Evolutionary conservation across 2,113 vertebrate species (phyloP).

Genomic region (Clupea harengus): DNA sequence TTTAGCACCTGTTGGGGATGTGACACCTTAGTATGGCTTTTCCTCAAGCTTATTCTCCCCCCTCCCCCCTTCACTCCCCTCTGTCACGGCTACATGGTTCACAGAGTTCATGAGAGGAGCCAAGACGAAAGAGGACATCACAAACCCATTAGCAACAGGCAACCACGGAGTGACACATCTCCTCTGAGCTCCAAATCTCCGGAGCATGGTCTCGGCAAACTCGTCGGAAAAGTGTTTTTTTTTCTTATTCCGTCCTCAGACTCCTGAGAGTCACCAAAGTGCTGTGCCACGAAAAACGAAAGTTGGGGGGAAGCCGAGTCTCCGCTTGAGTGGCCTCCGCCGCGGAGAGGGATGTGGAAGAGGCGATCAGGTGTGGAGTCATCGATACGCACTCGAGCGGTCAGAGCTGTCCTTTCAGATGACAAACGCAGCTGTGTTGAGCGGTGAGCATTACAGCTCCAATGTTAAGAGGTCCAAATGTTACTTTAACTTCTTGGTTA

Average conservation of each 20-base stretch:
- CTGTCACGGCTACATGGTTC: constrained; percentile 26
- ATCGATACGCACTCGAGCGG: not conserved
- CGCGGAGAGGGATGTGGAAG: not conserved
- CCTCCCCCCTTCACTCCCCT: constrained; percentile 18
- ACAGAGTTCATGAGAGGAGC: not conserved
- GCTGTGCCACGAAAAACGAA: constrained; percentile 9
- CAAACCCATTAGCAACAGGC: constrained; percentile 19
- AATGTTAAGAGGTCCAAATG: not conserved
- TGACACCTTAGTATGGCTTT: constrained; percentile 42
- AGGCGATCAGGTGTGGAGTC: not conserved
- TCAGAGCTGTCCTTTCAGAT: constrained; percentile 11
- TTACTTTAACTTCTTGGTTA: not conserved
- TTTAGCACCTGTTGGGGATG: constrained; percentile 43
- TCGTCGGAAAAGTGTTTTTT: not conserved
- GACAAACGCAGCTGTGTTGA: not conserved
- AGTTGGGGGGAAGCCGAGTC: not conserved
- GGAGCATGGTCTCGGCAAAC: not conserved
- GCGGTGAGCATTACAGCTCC: not conserved
- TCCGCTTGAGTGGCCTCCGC: not conserved
- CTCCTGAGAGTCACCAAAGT: not conserved
- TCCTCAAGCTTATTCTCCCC: no score
- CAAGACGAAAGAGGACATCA: not conserved
- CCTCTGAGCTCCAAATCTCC: constrained; percentile 13
- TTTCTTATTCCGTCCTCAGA: not conserved
- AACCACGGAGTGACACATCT: constrained; percentile 12